Base-by-base conservation (phyloP, 2,888 invertebrate genomes). In the Harpalus rubripes region DNA sequence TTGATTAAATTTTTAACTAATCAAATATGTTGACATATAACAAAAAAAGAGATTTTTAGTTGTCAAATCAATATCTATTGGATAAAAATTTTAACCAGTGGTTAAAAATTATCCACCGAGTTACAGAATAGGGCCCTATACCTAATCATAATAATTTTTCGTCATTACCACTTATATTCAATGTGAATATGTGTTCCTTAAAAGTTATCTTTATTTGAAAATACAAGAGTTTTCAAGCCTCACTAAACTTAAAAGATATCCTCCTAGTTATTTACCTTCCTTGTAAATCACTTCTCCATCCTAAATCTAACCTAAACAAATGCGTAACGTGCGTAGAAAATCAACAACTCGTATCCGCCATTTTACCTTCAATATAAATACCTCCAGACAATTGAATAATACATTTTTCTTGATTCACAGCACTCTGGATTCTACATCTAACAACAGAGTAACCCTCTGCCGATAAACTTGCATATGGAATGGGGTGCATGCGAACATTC, bases 391-490 rank as follows among this genome's bases (percentile, higher is more conserved):
- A 68, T 68, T 68, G 68, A 68, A 68, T 68, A 68, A 68, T 68
- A 68, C 68, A 68, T 68, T 39, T 68, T 39, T 39, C 39, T 68
- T 68, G 32, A 68, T 68, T 68, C 68, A 1, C n/a, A 15, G 68
- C 68, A 68, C 68, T 68, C 68, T 68, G 44, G 44, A 52, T 52
- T 52, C 44, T 52, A 59, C 16, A 59, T 59, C 59, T 59, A 59
- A 68, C 39, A 68, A 1, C 68, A n/a, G n/a, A n/a, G n/a, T 68
- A 68, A 39, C 68, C 32, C 68, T 68, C 32, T 39, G 68, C n/a
- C 39, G 68, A 68, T 78, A 78, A 78, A 78, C 56, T 78, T 52
- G 56, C 78, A 78, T 78, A 26, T 52, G 58, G 58, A 58, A 68
- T 68, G 68, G 68, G 78, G 56, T 58, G 78, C 52, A 76, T 8